phyloP scores from a whole-genome alignment of 1,140 invertebrate genomes.

The Brachionus rotundiformis region DNA sequence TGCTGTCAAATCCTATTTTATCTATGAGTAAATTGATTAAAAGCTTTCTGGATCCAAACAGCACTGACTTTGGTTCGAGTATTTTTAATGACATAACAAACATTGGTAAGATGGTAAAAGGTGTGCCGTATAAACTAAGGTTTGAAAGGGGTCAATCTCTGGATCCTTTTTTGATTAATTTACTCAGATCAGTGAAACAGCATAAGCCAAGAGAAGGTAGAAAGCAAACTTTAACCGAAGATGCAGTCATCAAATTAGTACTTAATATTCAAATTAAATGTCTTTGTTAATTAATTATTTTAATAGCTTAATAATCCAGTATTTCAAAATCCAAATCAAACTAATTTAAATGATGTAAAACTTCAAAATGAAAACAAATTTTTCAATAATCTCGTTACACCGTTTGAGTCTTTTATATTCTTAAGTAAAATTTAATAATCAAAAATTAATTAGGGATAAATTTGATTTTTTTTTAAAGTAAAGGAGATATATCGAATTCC shows the following conservation, averaged over 20 bases:
- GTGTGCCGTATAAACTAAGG: constrained; percentile 42
- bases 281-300: not conserved
- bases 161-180: constrained; percentile 30
- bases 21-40: constrained; percentile 44
- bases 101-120: constrained; percentile 51
- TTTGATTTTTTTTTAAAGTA: not conserved
- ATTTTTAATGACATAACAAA: constrained; percentile 47
- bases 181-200: constrained; percentile 15
- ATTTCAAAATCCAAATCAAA: not conserved
- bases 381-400: not conserved
- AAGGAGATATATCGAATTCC: constrained; percentile 8
- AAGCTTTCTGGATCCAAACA: constrained; percentile 42
- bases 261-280: not conserved
- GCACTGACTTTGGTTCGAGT: constrained; percentile 49
- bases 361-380: not conserved
- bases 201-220: not conserved
- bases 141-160: constrained; percentile 46
- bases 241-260: not conserved
- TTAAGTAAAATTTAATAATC: constrained; percentile 7
- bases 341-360: not conserved
- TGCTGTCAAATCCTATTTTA: constrained; percentile 43
- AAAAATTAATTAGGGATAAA: not conserved
- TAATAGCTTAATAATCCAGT: not conserved
- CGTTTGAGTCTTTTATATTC: constrained; percentile 24
- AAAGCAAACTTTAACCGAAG: not conserved